Evolutionary conservation across 2,888 invertebrate genomes (phyloP).

Genomic region (Pachydiplax longipennis): DNA sequence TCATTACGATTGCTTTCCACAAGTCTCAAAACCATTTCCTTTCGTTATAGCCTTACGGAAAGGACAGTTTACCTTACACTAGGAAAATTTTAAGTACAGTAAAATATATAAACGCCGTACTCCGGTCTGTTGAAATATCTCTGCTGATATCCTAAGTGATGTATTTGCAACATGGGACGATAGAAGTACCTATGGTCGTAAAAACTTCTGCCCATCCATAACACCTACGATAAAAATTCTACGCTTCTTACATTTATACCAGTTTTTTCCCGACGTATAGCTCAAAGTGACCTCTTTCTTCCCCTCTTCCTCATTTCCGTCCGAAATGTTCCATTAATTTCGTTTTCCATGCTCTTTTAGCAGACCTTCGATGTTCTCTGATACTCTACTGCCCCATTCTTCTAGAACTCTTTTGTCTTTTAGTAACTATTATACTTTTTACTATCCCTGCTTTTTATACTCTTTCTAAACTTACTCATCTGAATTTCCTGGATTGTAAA

Average conservation of each 20-base stretch:
- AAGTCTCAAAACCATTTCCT: too few species aligned
- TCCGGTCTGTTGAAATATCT: too few species aligned
- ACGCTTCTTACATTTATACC: not conserved
- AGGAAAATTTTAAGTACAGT: too few species aligned
- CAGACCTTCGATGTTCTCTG: not conserved
- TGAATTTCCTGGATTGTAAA: too few species aligned
- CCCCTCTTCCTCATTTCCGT: not conserved
- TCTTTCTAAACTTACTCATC: too few species aligned
- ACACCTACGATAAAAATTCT: not conserved
- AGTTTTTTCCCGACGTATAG: not conserved
- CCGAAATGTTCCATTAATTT: conserved; percentile 22
- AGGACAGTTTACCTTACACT: too few species aligned
- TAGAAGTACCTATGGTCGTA: not conserved
- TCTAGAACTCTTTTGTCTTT: not conserved
- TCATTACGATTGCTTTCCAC: not conserved
- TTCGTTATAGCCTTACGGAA: too few species aligned
- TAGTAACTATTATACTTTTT: too few species aligned
- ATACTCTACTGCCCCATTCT: not conserved
- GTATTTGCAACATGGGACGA: too few species aligned
- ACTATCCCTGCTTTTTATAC: too few species aligned
- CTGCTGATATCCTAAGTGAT: too few species aligned
- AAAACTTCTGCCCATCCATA: not conserved
- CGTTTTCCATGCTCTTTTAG: not conserved
- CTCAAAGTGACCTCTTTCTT: not conserved
- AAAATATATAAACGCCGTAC: too few species aligned